phyloP scores from a whole-genome alignment of 2,888 invertebrate species.

The Chironomus riparius region DNA sequence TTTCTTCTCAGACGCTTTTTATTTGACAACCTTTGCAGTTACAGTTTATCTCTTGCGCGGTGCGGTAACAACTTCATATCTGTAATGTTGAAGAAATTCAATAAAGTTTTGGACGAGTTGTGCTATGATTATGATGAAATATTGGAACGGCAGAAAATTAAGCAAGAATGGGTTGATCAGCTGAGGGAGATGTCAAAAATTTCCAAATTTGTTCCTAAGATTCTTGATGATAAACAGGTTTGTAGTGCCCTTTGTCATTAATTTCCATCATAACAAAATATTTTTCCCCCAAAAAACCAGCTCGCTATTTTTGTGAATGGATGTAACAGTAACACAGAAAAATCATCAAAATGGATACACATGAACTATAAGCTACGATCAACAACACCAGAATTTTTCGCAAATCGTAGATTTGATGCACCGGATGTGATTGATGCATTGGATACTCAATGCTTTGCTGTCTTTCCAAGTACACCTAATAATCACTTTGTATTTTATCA shows the following conservation, averaged over 20 bases:
- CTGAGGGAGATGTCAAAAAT: background rate
- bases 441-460: conserved; percentile 39
- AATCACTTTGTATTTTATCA: conserved; percentile 2
- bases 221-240: background rate
- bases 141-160: background rate
- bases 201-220: background rate
- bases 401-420: conserved; percentile 39
- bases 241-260: background rate
- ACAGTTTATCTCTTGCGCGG: background rate
- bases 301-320: conserved; percentile 42
- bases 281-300: background rate
- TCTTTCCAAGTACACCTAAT: conserved; percentile 12
- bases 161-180: background rate
- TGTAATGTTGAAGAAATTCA: background rate
- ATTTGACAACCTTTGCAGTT: background rate
- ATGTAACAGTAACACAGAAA: conserved; percentile 43
- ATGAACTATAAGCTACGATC: conserved; percentile 42
- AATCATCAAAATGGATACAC: conserved; percentile 43
- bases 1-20: background rate
- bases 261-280: background rate
- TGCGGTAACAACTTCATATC: background rate
- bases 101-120: background rate
- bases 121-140: background rate
- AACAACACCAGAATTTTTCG: conserved; percentile 44
- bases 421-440: conserved; percentile 39